Evolutionary conservation across 2,113 vertebrate genomes (phyloP).

Genomic region (Chloebia gouldiae): DNA sequence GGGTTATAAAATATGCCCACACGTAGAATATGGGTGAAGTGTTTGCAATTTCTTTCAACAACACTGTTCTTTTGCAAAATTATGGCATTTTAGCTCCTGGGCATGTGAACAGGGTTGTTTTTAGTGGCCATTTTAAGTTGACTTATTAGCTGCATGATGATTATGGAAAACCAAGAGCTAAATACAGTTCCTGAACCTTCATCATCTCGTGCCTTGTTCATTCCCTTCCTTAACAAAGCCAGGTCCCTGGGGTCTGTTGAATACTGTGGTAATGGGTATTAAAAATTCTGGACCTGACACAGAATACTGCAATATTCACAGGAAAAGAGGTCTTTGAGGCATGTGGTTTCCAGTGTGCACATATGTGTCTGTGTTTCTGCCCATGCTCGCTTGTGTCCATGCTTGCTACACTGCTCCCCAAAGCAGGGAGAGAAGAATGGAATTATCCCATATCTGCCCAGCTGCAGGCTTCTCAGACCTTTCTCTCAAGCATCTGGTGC

Average conservation of each 20-base stretch:
- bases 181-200: neutral
- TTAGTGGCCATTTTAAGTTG: neutral
- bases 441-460: neutral
- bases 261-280: neutral
- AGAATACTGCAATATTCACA: neutral
- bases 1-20: neutral
- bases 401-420: neutral
- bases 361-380: neutral
- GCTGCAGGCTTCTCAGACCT: neutral
- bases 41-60: neutral
- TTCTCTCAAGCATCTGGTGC: conserved; percentile 17
- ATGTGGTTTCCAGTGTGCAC: neutral
- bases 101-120: neutral
- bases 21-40: neutral
- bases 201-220: neutral
- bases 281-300: neutral
- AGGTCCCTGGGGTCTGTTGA: neutral
- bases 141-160: neutral
- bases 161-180: neutral
- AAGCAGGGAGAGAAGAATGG: neutral
- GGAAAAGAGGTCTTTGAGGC: neutral
- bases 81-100: neutral
- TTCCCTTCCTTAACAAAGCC: neutral
- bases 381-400: neutral
- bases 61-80: neutral